These are phyloP conservation scores for Tanytarsus gracilentus DNA, from an alignment of 2,888 invertebrate species.

Conservation along the genomic window DNA sequence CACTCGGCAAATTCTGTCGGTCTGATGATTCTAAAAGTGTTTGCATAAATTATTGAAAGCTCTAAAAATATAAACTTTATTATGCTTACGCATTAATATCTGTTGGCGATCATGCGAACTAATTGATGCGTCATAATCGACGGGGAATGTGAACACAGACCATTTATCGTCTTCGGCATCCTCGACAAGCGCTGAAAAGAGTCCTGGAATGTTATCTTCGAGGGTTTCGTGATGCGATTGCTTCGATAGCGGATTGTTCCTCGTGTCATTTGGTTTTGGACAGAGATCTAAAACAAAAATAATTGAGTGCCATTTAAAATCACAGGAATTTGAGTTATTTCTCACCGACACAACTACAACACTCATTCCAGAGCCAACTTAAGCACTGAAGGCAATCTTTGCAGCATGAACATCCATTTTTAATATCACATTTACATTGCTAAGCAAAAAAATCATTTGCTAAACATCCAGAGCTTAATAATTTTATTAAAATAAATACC, in stretches of 20 bases:
- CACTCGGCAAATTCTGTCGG: slow-evolving; percentile 43
- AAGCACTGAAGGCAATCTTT: slow-evolving; percentile 87
- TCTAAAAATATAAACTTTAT: neutral
- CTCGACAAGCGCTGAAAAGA: slow-evolving; percentile 74
- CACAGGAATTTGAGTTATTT: slow-evolving; percentile 31
- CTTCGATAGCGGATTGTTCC: slow-evolving; percentile 55
- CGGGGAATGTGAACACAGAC: slow-evolving; percentile 74
- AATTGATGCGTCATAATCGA: slow-evolving; percentile 57
- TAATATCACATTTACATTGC: slow-evolving; percentile 82
- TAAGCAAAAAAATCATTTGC: neutral
- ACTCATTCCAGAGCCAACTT: slow-evolving; percentile 80
- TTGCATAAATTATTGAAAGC: neutral
- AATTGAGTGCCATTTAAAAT: too few relatives aligned
- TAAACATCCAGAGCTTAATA: too few relatives aligned
- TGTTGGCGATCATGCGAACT: neutral
- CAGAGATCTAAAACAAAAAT: slow-evolving; percentile 78
- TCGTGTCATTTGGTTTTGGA: slow-evolving; percentile 71
- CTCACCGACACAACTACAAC: slow-evolving; percentile 96
- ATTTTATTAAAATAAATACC: too few relatives aligned
- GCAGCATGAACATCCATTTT: slow-evolving; percentile 89
- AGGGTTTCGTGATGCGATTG: slow-evolving; percentile 81
- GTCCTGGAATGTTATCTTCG: slow-evolving; percentile 64
- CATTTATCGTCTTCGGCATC: slow-evolving; percentile 73
- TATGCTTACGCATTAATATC: slow-evolving; percentile 55
- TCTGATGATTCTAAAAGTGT: slow-evolving; percentile 54